Conservation (phyloP, 2,113 vertebrate genomes). For the Elephas maximus region DNA sequence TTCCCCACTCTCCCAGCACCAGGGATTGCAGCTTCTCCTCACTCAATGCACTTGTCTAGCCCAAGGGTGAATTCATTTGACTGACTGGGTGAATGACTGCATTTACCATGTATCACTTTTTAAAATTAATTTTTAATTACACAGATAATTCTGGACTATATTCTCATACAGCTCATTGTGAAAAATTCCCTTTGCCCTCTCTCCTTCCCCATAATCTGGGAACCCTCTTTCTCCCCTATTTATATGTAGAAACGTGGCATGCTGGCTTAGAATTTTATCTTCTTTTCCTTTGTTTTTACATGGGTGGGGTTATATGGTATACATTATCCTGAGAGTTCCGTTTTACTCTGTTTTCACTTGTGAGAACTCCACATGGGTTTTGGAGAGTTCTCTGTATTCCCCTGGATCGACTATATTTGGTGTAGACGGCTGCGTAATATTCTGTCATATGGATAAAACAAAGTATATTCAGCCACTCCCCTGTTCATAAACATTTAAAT, state of each 20-base stretch:
- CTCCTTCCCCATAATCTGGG: rapidly evolving
- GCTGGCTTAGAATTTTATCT: neutral
- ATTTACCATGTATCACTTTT: neutral
- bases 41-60: neutral
- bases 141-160: neutral
- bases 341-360: rapidly evolving
- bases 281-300: neutral
- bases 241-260: rapidly evolving
- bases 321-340: neutral
- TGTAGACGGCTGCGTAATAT: rapidly evolving
- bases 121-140: neutral
- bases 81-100: neutral
- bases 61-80: neutral
- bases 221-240: rapidly evolving
- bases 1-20: neutral
- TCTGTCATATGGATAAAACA: rapidly evolving
- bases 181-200: neutral
- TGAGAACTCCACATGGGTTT: rapidly evolving
- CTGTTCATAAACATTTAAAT: neutral
- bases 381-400: neutral
- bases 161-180: neutral
- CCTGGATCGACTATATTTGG: rapidly evolving
- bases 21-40: neutral
- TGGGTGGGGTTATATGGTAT: neutral
- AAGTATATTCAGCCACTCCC: neutral